phyloP scores from a whole-genome alignment of 2,113 vertebrate species.

The Sebastes schlegelii region DNA sequence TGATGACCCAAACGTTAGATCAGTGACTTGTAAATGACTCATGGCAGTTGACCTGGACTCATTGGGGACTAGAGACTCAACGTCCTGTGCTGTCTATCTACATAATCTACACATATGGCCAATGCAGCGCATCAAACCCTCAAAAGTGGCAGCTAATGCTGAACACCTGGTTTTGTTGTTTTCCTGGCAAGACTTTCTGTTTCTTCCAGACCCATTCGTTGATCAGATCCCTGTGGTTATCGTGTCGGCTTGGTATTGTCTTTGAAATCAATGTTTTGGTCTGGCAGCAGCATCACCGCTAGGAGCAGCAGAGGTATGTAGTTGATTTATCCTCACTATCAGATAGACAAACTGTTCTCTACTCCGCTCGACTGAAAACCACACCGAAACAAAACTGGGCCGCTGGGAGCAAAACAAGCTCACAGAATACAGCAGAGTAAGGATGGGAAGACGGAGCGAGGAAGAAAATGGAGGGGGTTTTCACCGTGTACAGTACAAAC shows the following conservation, averaged over 20 bases:
- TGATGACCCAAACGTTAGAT: not conserved
- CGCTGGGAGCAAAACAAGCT: conserved; percentile 9
- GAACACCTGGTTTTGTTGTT: conserved; percentile 45
- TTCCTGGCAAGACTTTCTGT: conserved; percentile 33
- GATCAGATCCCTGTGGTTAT: conserved; percentile 14
- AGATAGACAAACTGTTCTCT: conserved; percentile 7
- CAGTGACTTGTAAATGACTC: not conserved
- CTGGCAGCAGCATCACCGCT: conserved; percentile 1
- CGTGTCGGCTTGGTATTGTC: conserved; percentile 2
- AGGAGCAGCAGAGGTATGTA: conserved; percentile 14
- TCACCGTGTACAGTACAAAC: not conserved
- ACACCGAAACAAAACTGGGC: not conserved
- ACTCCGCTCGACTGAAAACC: conserved; percentile 13
- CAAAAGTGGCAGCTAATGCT: conserved; percentile 34
- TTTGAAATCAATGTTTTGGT: conserved; percentile 7
- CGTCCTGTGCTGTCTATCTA: not conserved
- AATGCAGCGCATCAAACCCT: conserved; percentile 13
- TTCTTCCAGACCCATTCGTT: not conserved
- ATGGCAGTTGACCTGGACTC: not conserved
- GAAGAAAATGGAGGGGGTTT: not conserved
- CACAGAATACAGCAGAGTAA: not conserved
- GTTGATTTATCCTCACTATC: not conserved
- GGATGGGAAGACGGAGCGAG: not conserved
- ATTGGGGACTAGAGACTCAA: not conserved
- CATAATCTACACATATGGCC: not conserved